Base-by-base conservation (phyloP, 2,797 vertebrate species). In the Acestrorhynchus altus region DNA sequence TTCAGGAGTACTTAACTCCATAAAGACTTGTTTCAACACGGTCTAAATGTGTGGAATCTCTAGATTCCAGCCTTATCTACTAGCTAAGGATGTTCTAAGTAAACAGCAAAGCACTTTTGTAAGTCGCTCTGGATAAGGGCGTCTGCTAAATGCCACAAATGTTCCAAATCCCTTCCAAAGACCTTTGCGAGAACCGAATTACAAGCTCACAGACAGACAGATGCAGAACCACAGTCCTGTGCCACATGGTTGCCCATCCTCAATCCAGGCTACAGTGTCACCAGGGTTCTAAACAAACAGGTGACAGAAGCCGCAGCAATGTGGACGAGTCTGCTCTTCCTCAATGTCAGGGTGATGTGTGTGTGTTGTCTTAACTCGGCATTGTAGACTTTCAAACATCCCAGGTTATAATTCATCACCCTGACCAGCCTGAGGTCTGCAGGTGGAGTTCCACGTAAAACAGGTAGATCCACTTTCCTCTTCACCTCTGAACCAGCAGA, bases 241-340 rank as follows among this genome's bases (percentile, higher is more conserved):
- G 40, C 24, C 26, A 52, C 13, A 9, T 24, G 8, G 22, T 59
- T 46, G 8, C 22, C 35, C 35, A 56, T 16, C 22, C 20, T 66
- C 3, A 11, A 24, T 20, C 20, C 15, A 18, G 42, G 26, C 20
- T 15, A 8, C 24, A 16, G 28, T 18, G 15, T 66, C 42, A 66
- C 13, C 24, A 31, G 24, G 4, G 26, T 7, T 13, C 20, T 65
- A 65, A 65, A 65, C 13, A 66, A 66, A 47, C 63, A 47, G n/a
- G 44, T 42, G 46, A 74, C 57, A 74, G 60, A 20, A 26, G 24
- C 24, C 16, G 52, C 12, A 49, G 59, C 59, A 74, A 64, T 64
- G 61, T 42, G 35, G 61, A 40, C 20, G 18, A 31, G 39, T 64
- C 61, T 64, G 35, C 61, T 44, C 61, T 42, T 61, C 59, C 59